Conservation (phyloP, 2,888 invertebrate species). For the Agonopterix heracliana region DNA sequence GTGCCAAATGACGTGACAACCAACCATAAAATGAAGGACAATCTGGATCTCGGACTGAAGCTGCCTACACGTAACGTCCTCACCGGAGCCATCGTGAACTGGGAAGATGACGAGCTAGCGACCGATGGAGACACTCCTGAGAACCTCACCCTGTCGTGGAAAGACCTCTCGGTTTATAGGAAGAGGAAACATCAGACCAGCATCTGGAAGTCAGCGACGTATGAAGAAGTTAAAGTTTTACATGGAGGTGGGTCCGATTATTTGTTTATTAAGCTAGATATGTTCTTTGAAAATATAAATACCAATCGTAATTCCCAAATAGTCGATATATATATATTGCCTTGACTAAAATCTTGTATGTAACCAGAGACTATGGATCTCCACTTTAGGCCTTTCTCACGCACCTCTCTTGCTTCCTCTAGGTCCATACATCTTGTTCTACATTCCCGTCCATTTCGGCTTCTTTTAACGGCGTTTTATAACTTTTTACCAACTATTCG, state of each 20-base stretch:
- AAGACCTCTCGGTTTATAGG: slow-evolving; percentile 69
- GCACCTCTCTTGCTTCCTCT: too few species aligned
- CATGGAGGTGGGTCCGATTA: slow-evolving; percentile 60
- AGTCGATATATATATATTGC: too few species aligned
- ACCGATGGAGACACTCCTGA: slow-evolving; percentile 41
- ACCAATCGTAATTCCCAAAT: too few species aligned
- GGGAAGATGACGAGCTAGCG: slow-evolving; percentile 61
- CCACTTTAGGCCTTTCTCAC: too few species aligned
- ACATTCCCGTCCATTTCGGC: too few species aligned
- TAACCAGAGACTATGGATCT: too few species aligned
- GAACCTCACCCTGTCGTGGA: slow-evolving; percentile 71
- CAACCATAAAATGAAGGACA: slow-evolving; percentile 40
- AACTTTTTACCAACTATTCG: too few species aligned
- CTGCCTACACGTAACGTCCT: slow-evolving; percentile 62
- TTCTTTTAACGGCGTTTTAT: too few species aligned
- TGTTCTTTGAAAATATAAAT: too few species aligned
- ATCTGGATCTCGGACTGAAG: slow-evolving; percentile 29
- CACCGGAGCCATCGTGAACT: slow-evolving; percentile 63
- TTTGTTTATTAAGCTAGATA: too few species aligned
- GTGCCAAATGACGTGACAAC: neutral
- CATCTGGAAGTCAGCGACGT: slow-evolving; percentile 65
- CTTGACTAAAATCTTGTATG: too few species aligned
- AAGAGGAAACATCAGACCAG: slow-evolving; percentile 63
- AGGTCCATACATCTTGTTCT: too few species aligned
- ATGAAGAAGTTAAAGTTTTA: slow-evolving; percentile 70